Conservation (phyloP, 2,113 vertebrate genomes). For the Lynx canadensis region DNA sequence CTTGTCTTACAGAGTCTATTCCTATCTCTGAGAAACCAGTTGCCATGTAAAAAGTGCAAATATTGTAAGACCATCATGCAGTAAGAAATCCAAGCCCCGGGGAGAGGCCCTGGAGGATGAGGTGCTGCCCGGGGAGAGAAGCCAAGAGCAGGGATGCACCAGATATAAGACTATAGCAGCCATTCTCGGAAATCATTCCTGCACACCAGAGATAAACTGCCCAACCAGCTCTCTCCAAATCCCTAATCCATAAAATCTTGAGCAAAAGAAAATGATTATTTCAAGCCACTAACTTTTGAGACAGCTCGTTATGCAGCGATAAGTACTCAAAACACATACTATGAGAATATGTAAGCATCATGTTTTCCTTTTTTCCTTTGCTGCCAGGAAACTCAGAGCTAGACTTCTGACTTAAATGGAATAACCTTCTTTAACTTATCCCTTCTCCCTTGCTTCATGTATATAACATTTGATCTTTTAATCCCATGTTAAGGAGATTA, state of each 20-base stretch:
- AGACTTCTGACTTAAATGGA: neutral
- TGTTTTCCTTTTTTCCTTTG: neutral
- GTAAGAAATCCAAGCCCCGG: neutral
- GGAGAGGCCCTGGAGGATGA: neutral
- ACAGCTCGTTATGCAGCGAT: neutral
- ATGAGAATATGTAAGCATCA: neutral
- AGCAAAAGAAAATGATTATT: neutral
- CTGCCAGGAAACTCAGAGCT: conserved; percentile 23
- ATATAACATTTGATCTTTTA: neutral
- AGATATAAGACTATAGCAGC: neutral
- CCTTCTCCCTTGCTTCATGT: neutral
- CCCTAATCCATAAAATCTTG: neutral
- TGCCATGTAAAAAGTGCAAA: neutral
- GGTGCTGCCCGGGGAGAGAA: neutral
- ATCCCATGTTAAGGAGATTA: neutral
- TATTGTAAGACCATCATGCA: neutral
- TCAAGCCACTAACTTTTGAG: neutral
- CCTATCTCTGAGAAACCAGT: neutral
- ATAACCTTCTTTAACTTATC: neutral
- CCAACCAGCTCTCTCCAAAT: neutral
- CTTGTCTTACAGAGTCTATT: neutral
- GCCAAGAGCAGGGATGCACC: neutral
- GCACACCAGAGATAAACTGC: neutral
- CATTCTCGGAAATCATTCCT: neutral
- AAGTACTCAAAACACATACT: neutral